Percentiles rank a stretch among this genome's conserved stretches.
phyloP scores from a whole-genome alignment of 2,888 invertebrate species.

The Synergus laeviventris region DNA sequence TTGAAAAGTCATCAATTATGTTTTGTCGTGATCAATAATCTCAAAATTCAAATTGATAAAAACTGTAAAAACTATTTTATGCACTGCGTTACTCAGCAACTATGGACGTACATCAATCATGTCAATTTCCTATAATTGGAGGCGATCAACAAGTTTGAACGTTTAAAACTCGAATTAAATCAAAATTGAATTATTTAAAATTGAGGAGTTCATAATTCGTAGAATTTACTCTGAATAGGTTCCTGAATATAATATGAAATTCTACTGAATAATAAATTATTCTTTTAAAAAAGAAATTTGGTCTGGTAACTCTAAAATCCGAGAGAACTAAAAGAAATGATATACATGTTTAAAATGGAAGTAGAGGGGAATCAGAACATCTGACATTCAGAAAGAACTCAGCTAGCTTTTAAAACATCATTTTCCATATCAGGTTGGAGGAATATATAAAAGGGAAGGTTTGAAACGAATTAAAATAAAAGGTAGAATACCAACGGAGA shows the following conservation, averaged over 20 bases:
- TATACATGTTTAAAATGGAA: background rate
- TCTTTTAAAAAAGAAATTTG: background rate
- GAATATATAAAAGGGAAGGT: background rate
- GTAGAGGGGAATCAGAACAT: background rate
- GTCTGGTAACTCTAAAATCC: background rate
- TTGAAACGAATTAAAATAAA: slow-evolving; percentile 5
- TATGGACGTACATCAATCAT: background rate
- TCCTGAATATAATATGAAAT: background rate
- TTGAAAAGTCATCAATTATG: background rate
- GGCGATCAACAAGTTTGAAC: background rate
- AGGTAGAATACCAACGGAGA: background rate
- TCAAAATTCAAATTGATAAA: background rate
- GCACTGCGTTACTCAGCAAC: too few relatives aligned
- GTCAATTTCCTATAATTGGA: background rate
- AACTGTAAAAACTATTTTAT: too few relatives aligned
- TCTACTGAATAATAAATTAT: background rate
- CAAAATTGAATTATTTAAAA: too few relatives aligned
- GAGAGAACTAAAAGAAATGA: background rate
- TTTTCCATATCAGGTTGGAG: slow-evolving; percentile 12
- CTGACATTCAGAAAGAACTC: background rate
- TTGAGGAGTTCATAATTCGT: too few relatives aligned
- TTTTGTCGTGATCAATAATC: background rate
- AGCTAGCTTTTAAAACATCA: slow-evolving; percentile 1
- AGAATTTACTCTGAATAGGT: background rate
- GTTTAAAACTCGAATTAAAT: background rate